These are phyloP conservation scores for Sminthopsis crassicaudata DNA, from an alignment of 2,113 vertebrate species.

Conservation along the genomic window DNA sequence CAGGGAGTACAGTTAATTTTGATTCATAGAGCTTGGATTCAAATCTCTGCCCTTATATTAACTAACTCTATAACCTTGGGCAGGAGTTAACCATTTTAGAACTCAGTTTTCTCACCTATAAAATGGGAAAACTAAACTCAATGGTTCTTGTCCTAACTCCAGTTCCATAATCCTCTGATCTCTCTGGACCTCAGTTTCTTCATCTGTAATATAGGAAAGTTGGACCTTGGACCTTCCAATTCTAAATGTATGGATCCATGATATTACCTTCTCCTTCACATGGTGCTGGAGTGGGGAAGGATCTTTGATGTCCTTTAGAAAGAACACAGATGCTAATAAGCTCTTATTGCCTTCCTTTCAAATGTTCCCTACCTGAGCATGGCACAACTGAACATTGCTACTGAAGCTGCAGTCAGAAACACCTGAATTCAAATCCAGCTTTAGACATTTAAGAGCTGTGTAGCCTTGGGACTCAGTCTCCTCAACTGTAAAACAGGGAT, in stretches of 20 bases:
- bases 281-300: neutral
- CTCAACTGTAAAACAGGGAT: neutral
- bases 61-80: neutral
- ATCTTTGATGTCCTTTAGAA: neutral
- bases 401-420: neutral
- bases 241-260: neutral
- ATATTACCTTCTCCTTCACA: neutral
- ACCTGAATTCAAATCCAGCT: neutral
- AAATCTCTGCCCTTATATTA: neutral
- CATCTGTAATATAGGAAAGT: neutral
- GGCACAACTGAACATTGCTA: neutral
- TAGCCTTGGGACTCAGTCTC: neutral
- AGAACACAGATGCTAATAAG: neutral
- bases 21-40: neutral
- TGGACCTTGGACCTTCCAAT: neutral
- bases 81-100: neutral
- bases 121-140: neutral
- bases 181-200: neutral
- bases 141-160: neutral
- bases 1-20: neutral
- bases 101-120: neutral
- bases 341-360: neutral
- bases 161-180: neutral
- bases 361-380: neutral
- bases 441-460: neutral